Conservation (phyloP, 2,113 vertebrate species). For the Butastur rufipennis region DNA sequence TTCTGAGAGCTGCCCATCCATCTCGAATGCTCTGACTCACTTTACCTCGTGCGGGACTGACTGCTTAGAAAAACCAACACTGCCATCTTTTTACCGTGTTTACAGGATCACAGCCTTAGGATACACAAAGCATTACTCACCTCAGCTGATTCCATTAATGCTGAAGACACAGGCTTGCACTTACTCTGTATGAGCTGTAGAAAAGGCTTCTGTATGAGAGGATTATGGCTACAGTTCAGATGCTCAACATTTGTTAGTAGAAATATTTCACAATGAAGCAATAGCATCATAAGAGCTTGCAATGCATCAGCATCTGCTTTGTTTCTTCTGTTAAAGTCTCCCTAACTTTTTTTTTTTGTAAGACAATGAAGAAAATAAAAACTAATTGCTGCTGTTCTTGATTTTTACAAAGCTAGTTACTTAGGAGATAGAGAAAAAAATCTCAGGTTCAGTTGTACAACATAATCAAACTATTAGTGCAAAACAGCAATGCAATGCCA, state of each 20-base stretch:
- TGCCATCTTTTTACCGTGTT: slow-evolving; percentile 31
- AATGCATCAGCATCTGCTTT: not conserved
- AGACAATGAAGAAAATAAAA: not conserved
- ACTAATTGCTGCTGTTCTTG: not conserved
- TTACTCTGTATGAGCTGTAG: not conserved
- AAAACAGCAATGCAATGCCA: not conserved
- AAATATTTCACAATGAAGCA: not conserved
- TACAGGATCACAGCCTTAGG: not conserved
- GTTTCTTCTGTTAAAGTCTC: not conserved
- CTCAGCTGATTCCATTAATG: slow-evolving; percentile 35
- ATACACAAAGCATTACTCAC: slow-evolving; percentile 43
- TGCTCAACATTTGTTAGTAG: not conserved
- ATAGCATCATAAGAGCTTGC: not conserved
- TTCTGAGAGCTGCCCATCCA: not conserved
- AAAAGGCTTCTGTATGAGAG: slow-evolving; percentile 8
- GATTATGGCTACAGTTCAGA: slow-evolving; percentile 9
- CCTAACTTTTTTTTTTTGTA: not conserved
- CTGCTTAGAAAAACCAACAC: slow-evolving; percentile 15
- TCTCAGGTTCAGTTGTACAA: not conserved
- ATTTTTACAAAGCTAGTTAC: not conserved
- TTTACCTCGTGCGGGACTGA: slow-evolving; percentile 9
- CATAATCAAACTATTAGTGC: not conserved
- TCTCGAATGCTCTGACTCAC: not conserved
- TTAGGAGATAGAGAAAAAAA: not conserved
- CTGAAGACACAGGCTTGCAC: not conserved